Percentiles rank a stretch among this genome's conserved stretches.
Conservation (phyloP, 2,888 invertebrate species). For the Mantis religiosa region DNA sequence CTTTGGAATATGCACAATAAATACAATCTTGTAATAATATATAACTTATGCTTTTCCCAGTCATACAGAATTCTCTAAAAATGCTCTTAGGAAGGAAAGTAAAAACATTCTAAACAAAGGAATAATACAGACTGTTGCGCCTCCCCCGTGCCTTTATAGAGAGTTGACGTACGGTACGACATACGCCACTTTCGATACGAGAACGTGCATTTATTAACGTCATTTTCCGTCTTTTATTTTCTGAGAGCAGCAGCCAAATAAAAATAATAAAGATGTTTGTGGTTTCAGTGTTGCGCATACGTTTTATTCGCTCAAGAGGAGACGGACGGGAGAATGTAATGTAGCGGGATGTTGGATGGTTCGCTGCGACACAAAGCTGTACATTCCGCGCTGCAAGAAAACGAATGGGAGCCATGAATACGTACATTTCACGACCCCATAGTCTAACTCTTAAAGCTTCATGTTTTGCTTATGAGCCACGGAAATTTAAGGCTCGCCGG, state of each 20-base stretch:
- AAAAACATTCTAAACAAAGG: no score
- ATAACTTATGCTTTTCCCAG: no score
- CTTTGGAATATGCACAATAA: no score
- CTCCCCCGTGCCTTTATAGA: no score
- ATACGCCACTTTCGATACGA: no score
- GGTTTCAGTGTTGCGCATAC: neutral
- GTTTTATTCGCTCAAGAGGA: neutral
- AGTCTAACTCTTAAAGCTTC: neutral
- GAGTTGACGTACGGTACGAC: no score
- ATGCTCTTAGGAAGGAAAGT: no score
- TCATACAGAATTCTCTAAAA: no score
- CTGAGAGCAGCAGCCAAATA: neutral
- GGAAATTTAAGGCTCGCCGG: neutral
- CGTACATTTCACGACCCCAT: neutral
- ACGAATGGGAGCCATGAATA: neutral
- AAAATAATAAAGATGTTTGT: neutral
- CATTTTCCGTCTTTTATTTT: neutral
- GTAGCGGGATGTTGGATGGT: neutral
- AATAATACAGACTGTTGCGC: no score
- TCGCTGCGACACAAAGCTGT: neutral
- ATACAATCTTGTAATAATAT: no score
- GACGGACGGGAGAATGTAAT: neutral
- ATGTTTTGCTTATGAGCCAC: neutral
- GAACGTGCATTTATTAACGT: neutral
- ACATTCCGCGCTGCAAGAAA: neutral